phyloP scores from a whole-genome alignment of 2,113 vertebrate genomes.

The Gnathonemus echidnorhynchus region DNA sequence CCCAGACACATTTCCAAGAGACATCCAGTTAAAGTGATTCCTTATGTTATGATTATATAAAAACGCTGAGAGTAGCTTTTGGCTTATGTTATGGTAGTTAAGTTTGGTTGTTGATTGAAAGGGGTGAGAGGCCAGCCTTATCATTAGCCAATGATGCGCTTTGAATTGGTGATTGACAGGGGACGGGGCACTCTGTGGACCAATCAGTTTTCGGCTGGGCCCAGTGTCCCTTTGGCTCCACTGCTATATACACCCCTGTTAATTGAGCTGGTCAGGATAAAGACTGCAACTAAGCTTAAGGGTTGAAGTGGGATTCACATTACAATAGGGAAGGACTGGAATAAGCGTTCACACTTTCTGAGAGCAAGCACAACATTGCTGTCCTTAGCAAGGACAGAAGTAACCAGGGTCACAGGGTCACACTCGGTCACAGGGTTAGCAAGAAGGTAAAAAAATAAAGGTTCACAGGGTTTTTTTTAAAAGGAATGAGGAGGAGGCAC shows the following conservation, averaged over 20 bases:
- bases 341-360: not conserved
- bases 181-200: not conserved
- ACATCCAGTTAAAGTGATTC: not conserved
- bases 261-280: not conserved
- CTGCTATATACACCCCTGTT: not conserved
- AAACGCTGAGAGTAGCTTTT: not conserved
- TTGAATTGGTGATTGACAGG: not conserved
- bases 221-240: not conserved
- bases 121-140: not conserved
- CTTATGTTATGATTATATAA: not conserved
- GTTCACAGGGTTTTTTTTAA: constrained; percentile 10
- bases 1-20: not conserved
- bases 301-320: not conserved
- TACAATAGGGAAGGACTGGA: not conserved
- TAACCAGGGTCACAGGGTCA: constrained; percentile 7
- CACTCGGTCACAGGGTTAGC: constrained; percentile 11
- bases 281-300: not conserved
- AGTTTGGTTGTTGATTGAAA: not conserved
- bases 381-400: not conserved
- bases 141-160: not conserved
- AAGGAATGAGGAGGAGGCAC: not conserved
- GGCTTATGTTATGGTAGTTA: not conserved
- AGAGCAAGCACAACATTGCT: not conserved
- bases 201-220: not conserved
- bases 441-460: not conserved